Evolutionary conservation across 2,113 vertebrate genomes (phyloP).

Genomic region (Cololabis saira): DNA sequence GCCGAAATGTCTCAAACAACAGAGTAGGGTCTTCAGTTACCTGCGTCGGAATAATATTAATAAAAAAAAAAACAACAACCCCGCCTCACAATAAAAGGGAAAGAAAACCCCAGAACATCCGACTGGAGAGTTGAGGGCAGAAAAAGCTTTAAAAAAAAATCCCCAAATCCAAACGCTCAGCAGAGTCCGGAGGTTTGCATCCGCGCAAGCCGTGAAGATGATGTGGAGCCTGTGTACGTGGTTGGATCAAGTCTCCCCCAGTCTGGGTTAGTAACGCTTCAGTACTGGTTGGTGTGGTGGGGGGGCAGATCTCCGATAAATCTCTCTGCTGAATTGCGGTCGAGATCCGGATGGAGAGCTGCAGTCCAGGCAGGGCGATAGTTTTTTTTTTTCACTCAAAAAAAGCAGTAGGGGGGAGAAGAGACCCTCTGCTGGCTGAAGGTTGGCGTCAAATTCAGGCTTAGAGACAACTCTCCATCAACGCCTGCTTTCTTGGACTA

Average conservation of each 20-base stretch:
- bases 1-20: conserved; percentile 58
- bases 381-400: conserved; percentile 26
- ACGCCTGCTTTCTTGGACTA: background rate
- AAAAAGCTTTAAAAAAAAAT: conserved; percentile 42
- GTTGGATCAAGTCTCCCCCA: conserved; percentile 36
- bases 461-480: conserved; percentile 43
- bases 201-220: conserved; percentile 28
- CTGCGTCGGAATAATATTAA: conserved; percentile 60
- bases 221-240: conserved; percentile 45
- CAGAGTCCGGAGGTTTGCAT: conserved; percentile 43
- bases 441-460: conserved; percentile 54
- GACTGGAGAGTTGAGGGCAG: conserved; percentile 30
- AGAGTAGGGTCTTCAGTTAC: conserved; percentile 48
- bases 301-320: conserved; percentile 40
- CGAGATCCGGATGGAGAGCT: conserved; percentile 42
- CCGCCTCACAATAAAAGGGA: conserved; percentile 58
- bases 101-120: conserved; percentile 41
- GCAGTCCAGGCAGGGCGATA: conserved; percentile 52
- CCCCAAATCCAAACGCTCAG: background rate
- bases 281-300: background rate
- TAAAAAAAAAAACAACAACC: no score
- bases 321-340: conserved; percentile 38
- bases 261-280: background rate
- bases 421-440: conserved; percentile 28
- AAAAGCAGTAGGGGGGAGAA: background rate